Base-by-base conservation (phyloP, 2,113 vertebrate genomes). In the Elgaria multicarinata region DNA sequence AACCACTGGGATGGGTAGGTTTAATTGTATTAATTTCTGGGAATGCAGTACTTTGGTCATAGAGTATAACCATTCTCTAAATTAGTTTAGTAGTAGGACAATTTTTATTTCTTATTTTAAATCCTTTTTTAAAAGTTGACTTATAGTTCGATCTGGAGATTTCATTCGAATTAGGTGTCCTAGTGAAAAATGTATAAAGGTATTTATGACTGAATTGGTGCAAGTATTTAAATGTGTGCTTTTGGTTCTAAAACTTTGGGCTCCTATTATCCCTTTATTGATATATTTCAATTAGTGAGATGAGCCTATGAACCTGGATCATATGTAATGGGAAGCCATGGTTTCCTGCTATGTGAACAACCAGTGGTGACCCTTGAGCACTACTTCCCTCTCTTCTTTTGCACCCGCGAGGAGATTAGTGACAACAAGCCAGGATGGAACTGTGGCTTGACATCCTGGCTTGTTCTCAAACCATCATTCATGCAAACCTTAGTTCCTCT, bases 1-100 rank as follows among this genome's bases (percentile, higher is more conserved):
- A 98, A 96, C 94, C 99, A 99, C 92, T 99, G 99, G 98, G 98
- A 99, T 20, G 66, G 96, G 99, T 99, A 95, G 93, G 98, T 94
- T 91, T 85, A 12, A 80, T 90, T 58, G 5, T 50, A 55, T 84
- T 86, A 69, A 91, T 67, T 26, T 78, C 6, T 67, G 85, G 36
- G 83, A 66, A 50, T 1, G n/a, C 31, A 16, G 7, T 89, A 76
- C 58, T 83, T 36, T 62, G 69, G 13, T 76, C 67, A 62, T n/a
- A 28, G 12, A 62, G 20, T 81, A 14, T 42, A 58, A 12, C 10
- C 18, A 10, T 46, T 64, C 9, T 72, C 36, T 75, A 62, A 75
- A 62, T 74, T 44, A n/a, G 28, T 14, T 82, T 46, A 46, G 28
- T 16, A 64, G 13, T 44, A 24, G n/a, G 31, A 36, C 62, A 62